These are phyloP conservation scores for Callaeas wilsoni DNA, from an alignment of 2,113 vertebrate species.

Conservation along the genomic window DNA sequence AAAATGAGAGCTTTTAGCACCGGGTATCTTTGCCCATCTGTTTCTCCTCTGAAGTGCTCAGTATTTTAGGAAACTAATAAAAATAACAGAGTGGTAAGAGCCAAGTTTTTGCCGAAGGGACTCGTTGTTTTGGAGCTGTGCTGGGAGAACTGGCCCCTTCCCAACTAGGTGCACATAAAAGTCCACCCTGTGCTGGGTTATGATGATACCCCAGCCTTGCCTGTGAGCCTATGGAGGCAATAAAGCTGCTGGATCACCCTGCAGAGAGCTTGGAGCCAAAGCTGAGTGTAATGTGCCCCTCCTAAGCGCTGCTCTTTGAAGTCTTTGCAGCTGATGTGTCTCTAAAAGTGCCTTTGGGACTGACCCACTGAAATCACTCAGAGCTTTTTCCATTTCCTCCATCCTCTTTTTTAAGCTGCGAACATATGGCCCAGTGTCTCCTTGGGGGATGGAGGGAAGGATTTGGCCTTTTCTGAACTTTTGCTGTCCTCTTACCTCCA, in stretches of 20 bases:
- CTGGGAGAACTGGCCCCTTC: not conserved
- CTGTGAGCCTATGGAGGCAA: not conserved
- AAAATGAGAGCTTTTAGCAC: not conserved
- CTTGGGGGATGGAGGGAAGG: not conserved
- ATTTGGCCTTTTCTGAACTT: not conserved
- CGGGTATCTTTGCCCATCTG: slow-evolving; percentile 26
- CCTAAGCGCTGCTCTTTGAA: not conserved
- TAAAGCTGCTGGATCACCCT: not conserved
- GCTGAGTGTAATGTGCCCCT: not conserved
- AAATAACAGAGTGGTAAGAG: slow-evolving; percentile 1
- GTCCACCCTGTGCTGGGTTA: not conserved
- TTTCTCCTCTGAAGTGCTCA: slow-evolving; percentile 12
- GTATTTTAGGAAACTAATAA: slow-evolving; percentile 47
- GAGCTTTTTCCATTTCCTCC: slow-evolving; percentile 41
- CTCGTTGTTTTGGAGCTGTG: not conserved
- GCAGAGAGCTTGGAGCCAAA: not conserved
- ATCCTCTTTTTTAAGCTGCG: not conserved
- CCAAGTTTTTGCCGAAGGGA: not conserved
- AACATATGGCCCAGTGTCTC: not conserved
- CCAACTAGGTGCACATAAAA: not conserved
- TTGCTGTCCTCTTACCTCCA: not conserved
- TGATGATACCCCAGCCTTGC: not conserved
- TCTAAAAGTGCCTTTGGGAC: not conserved
- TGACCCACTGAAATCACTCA: not conserved
- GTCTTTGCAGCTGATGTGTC: not conserved